Base-by-base conservation (phyloP, 2,888 invertebrate species). In the Anthophora plumipes region DNA sequence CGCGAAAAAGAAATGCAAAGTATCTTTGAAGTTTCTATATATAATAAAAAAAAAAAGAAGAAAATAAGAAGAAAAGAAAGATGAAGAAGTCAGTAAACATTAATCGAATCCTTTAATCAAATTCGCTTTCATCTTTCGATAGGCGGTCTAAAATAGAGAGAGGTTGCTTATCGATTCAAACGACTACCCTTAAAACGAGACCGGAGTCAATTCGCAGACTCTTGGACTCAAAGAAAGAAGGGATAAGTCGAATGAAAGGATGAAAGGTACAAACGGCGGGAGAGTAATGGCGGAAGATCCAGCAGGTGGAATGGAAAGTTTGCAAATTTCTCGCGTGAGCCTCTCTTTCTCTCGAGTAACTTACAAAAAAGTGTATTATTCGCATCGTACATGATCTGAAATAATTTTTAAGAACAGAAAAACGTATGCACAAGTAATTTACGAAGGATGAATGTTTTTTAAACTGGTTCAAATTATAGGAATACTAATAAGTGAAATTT, bases 31-130 rank as follows among this genome's bases (percentile, higher is more conserved):
- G 83, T 86, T 86, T n/a, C n/a, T 79, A 75, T 80, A 80, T 83
- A 87, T 85, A 60, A 54, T n/a, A 39, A 39, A 14, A 14, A 25
- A 52, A 6, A 22, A 6, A 22, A 3, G 5, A 6, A 22, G 3
- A 22, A 4, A 52, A 6, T 14, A 9, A 41, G 14, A 25, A 17
- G 14, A n/a, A n/a, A 54, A 39, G 2, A 77, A 87, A 11, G 17
- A 7, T 3, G 20, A 31, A 48, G 39, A 22, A 77, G 83, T 79
- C 79, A 85, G 85, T 85, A 88, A 90, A 89, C 89, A 89, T 89
- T 90, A 89, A 90, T 91, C 88, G 89, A 91, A 89, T 90, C 88
- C 87, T 86, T 88, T 87, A 89, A 89, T 89, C 88, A 89, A 88
- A 89, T 88, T 86, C 85, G 70, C 82, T 83, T 83, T 77, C 73